A percentile compares a stretch with the other conserved stretches of the same genome.
phyloP scores from a whole-genome alignment of 2,888 invertebrate species.

The Caenorhabditis wallacei region DNA sequence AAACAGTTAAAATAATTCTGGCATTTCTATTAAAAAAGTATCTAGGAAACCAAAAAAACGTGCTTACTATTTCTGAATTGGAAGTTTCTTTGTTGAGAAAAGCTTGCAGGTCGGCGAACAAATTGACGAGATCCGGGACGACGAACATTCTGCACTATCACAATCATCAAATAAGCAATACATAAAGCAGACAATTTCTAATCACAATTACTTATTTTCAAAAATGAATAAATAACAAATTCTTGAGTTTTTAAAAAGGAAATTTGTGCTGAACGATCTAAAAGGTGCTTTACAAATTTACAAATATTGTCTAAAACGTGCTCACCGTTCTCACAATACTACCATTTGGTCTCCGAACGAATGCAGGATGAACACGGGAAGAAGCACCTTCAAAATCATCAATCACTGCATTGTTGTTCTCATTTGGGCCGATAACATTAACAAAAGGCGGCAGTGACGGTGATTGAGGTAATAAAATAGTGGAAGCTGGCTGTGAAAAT shows the following conservation, averaged over 20 bases:
- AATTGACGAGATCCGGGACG: slow-evolving; percentile 51
- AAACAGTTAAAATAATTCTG: background rate
- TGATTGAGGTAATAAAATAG: slow-evolving; percentile 9
- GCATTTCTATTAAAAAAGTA: background rate
- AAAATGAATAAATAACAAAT: background rate
- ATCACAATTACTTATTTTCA: slow-evolving; percentile 1
- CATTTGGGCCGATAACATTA: slow-evolving; percentile 35
- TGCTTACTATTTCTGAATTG: slow-evolving; percentile 61
- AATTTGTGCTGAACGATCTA: too few species aligned
- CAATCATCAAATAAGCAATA: slow-evolving; percentile 17
- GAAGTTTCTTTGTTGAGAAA: slow-evolving; percentile 15
- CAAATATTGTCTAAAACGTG: background rate
- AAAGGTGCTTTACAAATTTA: too few species aligned
- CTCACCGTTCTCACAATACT: slow-evolving; percentile 48
- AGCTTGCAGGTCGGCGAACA: slow-evolving; percentile 36
- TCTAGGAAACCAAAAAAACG: slow-evolving; percentile 12
- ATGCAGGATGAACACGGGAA: slow-evolving; percentile 46
- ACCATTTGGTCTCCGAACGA: slow-evolving; percentile 48
- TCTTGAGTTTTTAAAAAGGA: background rate
- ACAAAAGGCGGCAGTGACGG: slow-evolving; percentile 44
- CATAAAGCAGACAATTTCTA: background rate
- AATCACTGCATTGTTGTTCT: slow-evolving; percentile 27
- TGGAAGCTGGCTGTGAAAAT: slow-evolving; percentile 19
- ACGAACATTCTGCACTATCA: slow-evolving; percentile 47
- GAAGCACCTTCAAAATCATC: slow-evolving; percentile 57